These are phyloP conservation scores for Heliconius charithonia DNA, from an alignment of 2,888 invertebrate species.

Conservation along the genomic window DNA sequence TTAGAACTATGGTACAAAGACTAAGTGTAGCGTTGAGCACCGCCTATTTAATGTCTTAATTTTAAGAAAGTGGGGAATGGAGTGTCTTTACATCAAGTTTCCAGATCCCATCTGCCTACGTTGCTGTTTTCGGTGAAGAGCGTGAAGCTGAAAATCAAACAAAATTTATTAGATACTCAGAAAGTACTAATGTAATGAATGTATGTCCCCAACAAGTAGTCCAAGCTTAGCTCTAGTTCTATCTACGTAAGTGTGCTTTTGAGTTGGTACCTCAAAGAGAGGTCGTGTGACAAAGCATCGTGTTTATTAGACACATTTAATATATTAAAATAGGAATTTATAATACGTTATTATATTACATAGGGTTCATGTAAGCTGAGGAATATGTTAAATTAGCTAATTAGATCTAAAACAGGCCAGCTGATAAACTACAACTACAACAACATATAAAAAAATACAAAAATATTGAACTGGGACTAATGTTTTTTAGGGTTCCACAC, in stretches of 20 bases:
- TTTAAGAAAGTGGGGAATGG: not conserved
- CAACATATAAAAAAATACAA: no score
- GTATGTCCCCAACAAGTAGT: conserved; percentile 17
- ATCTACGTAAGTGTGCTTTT: conserved; percentile 9
- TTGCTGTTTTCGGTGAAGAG: not conserved
- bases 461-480: no score
- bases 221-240: conserved; percentile 18
- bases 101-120: not conserved
- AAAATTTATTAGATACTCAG: not conserved
- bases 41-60: not conserved
- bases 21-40: not conserved
- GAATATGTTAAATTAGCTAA: not conserved
- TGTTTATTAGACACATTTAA: conserved; percentile 10
- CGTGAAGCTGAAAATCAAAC: not conserved
- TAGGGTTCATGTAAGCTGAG: not conserved
- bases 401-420: not conserved
- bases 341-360: no score
- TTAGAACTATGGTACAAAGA: no score
- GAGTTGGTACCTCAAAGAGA: conserved; percentile 21
- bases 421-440: no score
- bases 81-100: not conserved
- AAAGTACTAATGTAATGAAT: conserved; percentile 23
- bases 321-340: conserved; percentile 18
- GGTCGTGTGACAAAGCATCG: conserved; percentile 13
- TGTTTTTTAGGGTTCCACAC: no score